Conservation (phyloP, 2,888 invertebrate genomes). For the Diloba caeruleocephala region DNA sequence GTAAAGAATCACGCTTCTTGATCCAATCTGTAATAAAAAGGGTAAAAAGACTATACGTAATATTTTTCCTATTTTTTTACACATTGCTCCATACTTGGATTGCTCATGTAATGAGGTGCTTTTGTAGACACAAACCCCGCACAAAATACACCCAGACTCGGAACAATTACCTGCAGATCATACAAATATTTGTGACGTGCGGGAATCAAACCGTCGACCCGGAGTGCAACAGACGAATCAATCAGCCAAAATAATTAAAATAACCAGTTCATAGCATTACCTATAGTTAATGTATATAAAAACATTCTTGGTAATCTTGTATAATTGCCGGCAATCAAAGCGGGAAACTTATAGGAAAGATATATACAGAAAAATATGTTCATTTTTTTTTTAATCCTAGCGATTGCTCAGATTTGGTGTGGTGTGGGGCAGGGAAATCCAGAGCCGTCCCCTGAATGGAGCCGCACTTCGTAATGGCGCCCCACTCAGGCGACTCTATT, state of each 20-base stretch:
- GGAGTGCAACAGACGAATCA: too few species aligned
- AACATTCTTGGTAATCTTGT: neutral
- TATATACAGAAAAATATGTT: slow-evolving; percentile 13
- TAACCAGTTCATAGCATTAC: neutral
- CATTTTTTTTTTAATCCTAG: slow-evolving; percentile 41
- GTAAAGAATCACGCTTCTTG: too few species aligned
- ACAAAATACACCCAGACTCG: too few species aligned
- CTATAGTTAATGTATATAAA: neutral
- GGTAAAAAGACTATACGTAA: too few species aligned
- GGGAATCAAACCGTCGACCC: too few species aligned
- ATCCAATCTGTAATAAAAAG: too few species aligned
- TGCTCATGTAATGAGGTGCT: too few species aligned
- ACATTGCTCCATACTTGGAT: too few species aligned
- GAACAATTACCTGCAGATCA: too few species aligned
- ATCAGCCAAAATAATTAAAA: neutral
- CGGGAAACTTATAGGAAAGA: slow-evolving; percentile 8
- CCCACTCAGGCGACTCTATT: slow-evolving; percentile 67
- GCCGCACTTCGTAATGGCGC: slow-evolving; percentile 55
- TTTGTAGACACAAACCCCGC: too few species aligned
- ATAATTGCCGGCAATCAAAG: slow-evolving; percentile 13
- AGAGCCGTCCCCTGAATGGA: slow-evolving; percentile 57
- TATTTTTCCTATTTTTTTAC: too few species aligned
- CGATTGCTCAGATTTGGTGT: slow-evolving; percentile 25
- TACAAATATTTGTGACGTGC: too few species aligned
- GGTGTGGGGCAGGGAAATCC: slow-evolving; percentile 41